Evolutionary conservation across 1,140 invertebrate genomes (phyloP), one percentile per base, ranked within the genome.

Genomic region (Orchesella cincta): DNA sequence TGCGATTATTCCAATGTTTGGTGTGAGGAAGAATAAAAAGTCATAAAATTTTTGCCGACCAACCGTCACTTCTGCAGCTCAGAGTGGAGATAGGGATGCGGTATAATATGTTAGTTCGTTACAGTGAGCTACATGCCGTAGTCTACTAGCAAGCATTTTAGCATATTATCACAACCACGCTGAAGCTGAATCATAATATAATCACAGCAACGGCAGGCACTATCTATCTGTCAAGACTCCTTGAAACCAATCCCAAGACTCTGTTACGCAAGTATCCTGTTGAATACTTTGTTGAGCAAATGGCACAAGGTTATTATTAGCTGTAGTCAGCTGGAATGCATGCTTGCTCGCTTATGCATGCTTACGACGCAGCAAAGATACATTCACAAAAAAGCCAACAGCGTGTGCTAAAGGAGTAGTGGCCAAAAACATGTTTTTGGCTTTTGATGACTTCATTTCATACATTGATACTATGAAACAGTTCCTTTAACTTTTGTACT

Each of bases 301-400:
- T 67, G 62, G 62, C 62, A 67, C 62, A 67, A 67, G 62, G 62
- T 67, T 67, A 67, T 67, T 67, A 67, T 67, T 67, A 67, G 62
- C 62, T 33, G 62, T 29, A 67, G 62, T 67, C 62, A 67, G 62
- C 62, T 67, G 62, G 62, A 67, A 67, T 67, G 62, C 62, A 67
- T 67, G 26, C 62, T 31, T 67, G 26, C 23, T 67, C 33, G 62
- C 62, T 14, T 33, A 67, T 67, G 62, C 39, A 46, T 46, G 20
- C 8, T 46, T 46, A 20, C 8, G 20, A 46, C 39, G 8, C 39
- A 46, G 39, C 39, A 46, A 20, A 46, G 20, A 12, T 12, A 20
- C 20, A 46, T 46, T 20, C 8, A 46, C n/a, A n/a, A n/a, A n/a
- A n/a, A n/a, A n/a, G n/a, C n/a, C n/a, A n/a, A n/a, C n/a, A n/a